These are phyloP conservation scores for Plectrocnemia conspersa DNA, from an alignment of 1,140 invertebrate species.

Conservation along the genomic window DNA sequence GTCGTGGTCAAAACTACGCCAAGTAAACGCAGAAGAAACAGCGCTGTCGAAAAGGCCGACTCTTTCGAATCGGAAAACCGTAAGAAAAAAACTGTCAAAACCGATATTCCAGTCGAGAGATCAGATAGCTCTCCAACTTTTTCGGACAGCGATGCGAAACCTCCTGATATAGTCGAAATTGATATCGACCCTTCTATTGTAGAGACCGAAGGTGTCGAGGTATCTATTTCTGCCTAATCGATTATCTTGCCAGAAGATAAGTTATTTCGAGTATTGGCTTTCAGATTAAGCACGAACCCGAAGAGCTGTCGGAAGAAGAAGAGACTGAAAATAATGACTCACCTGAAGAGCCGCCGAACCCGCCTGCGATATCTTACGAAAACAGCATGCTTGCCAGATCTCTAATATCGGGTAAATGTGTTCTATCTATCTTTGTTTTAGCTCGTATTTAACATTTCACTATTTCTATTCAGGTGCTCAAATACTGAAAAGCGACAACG, in stretches of 20 bases:
- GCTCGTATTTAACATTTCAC: neutral
- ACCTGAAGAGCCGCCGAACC: neutral
- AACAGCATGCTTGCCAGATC: constrained; percentile 52
- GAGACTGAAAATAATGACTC: constrained; percentile 2
- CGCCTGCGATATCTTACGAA: constrained; percentile 45
- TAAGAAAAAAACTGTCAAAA: constrained; percentile 11
- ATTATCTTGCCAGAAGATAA: neutral
- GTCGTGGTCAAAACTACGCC: neutral
- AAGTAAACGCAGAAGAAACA: constrained; percentile 30
- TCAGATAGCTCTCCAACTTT: neutral
- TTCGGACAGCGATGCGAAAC: constrained; percentile 3
- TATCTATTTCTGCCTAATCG: neutral
- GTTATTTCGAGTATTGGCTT: too few relatives aligned
- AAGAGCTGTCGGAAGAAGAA: constrained; percentile 20
- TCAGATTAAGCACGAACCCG: constrained; percentile 31
- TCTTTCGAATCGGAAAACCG: constrained; percentile 13
- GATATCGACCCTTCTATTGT: neutral
- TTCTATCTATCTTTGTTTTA: constrained; percentile 4
- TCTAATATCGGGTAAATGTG: constrained; percentile 43
- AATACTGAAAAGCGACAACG: constrained; percentile 26
- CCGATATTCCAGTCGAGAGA: neutral
- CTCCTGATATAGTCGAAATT: neutral
- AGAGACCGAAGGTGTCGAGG: neutral
- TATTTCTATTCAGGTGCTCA: constrained; percentile 25
- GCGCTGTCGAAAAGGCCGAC: constrained; percentile 27